These are phyloP conservation scores for Diphyllodes magnificus DNA, from an alignment of 2,113 vertebrate species.

Conservation along the genomic window DNA sequence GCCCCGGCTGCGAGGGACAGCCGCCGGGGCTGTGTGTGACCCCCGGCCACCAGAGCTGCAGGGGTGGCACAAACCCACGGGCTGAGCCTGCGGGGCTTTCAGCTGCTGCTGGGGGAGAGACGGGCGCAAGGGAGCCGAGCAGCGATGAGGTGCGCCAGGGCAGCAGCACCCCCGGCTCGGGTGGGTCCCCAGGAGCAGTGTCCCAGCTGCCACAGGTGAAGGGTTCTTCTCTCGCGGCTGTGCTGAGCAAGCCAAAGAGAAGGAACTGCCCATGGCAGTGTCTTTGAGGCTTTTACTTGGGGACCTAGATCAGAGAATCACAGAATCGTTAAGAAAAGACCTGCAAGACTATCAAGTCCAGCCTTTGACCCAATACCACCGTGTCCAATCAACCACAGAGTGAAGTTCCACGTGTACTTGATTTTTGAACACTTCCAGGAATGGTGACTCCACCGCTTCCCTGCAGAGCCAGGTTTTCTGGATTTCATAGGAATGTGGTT, in stretches of 20 bases:
- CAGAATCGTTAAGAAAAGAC: no score
- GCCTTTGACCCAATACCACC: fast-evolving
- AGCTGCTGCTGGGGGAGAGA: neutral
- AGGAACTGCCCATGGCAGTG: fast-evolving
- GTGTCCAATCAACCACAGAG: fast-evolving
- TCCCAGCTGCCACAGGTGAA: fast-evolving
- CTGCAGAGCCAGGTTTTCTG: neutral
- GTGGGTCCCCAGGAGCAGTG: fast-evolving
- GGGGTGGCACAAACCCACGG: fast-evolving
- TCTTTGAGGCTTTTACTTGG: fast-evolving
- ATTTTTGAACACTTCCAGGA: neutral
- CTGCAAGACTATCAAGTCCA: neutral
- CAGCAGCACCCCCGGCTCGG: neutral
- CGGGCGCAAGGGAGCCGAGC: fast-evolving
- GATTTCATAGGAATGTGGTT: fast-evolving
- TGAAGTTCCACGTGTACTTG: fast-evolving
- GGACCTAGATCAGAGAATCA: neutral
- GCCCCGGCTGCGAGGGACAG: neutral
- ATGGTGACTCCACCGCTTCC: neutral
- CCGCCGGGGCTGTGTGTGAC: fast-evolving
- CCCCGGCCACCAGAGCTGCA: fast-evolving
- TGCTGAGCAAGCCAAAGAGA: neutral
- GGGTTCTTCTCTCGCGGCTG: fast-evolving
- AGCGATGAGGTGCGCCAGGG: fast-evolving
- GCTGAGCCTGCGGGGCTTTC: neutral